Evolutionary conservation across 92 coral and sea anemone genomes (phyloP).

Genomic region (Metridium senile): DNA sequence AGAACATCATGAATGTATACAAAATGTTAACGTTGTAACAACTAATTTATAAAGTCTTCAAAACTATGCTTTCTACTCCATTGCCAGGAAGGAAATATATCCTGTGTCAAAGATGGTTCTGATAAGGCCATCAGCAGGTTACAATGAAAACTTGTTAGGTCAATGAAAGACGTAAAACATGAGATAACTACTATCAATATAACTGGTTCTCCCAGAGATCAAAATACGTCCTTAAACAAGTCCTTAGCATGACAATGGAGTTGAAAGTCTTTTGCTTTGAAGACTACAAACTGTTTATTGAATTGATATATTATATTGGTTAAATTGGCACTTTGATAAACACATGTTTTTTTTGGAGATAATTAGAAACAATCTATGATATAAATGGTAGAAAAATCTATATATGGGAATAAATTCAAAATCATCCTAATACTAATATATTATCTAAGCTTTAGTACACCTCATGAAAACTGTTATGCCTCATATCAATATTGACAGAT

Average conservation of each 20-base stretch:
- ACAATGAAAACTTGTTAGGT: neutral
- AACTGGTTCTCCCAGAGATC: too few relatives aligned
- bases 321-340: constrained; percentile 2
- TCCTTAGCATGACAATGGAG: neutral
- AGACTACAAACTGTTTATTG: constrained; percentile 11
- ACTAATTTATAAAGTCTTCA: neutral
- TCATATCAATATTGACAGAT: constrained; percentile 13
- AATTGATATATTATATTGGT: constrained; percentile 5
- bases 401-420: constrained; percentile 4
- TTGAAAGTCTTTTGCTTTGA: neutral
- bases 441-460: neutral
- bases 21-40: neutral
- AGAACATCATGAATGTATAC: constrained; percentile 15
- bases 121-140: neutral
- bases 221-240: too few relatives aligned
- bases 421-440: neutral
- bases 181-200: too few relatives aligned
- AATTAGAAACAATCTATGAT: neutral
- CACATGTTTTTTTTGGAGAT: neutral
- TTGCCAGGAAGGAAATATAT: neutral
- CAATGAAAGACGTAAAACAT: neutral
- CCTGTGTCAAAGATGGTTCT: neutral
- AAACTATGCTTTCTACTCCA: neutral
- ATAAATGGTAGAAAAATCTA: neutral
- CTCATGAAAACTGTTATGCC: neutral